Base-by-base conservation (phyloP, 1,140 invertebrate species). In the Pogonus chalceus region DNA sequence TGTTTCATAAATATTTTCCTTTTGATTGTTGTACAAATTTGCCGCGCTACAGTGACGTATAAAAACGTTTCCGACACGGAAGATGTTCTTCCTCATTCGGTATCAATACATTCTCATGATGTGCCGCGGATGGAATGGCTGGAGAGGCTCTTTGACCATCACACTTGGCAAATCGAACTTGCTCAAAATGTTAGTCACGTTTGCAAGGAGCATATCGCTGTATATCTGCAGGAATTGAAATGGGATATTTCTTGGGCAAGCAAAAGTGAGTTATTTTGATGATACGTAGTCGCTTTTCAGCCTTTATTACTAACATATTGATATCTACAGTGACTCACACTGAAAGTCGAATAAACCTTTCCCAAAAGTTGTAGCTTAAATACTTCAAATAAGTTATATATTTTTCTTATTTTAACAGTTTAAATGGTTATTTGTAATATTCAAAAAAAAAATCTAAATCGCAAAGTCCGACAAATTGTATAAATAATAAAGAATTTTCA, bases 191-290 rank as follows among this genome's bases (percentile, higher is more conserved):
- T 72, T 56, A 65, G 76, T 39, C 68, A 72, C 1, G 68, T 71
- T 2, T 86, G 84, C 59, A 71, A 70, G 24, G 58, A 60, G 1
- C 74, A 84, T 55, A 70, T 85, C 67, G 71, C 70, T 35, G 57
- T 58, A 2, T 86, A 82, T 60, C 56, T 85, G 0, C 59, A 60
- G 10, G 76, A 77, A 1, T 68, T 86, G 31, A 70, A 70, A 47
- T 69, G 76, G 21, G 82, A 80, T 20, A 71, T 78, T 48, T 65
- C 78, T 18, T 86, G 84, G 84, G 83, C 84, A 16, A 77, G 79
- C 1, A 83, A 83, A 72, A 81, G 84, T 86, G 66, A 82, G 81
- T 80, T 49, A 55, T 50, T 56, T 59, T 54, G 26, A 53, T 46
- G 37, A 58, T 55, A 55, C 23, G n/a, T n/a, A n/a, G n/a, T n/a